Evolutionary conservation across 2,113 vertebrate species (phyloP), one percentile per base, ranked within the genome.

Genomic region (Malurus elegans): DNA sequence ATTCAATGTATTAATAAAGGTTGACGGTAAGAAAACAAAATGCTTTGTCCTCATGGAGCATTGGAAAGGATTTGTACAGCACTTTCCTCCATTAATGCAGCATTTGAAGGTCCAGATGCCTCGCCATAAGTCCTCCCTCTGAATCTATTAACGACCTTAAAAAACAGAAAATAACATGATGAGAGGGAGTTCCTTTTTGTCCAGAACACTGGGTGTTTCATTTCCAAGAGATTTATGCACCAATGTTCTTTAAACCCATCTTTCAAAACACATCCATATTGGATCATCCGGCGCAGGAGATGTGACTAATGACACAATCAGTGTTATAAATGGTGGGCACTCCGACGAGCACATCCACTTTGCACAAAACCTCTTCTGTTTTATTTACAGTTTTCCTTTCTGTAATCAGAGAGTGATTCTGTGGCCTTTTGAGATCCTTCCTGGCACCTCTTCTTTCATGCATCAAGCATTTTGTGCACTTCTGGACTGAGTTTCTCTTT

Each of bases 261-360:
- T 95, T 97, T 98, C 97, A 97, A 91, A 97, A 95, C 56, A 57
- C 61, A 45, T 96, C 62, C 36, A 47, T 96, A 96, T 96, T 97
- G 95, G 84, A 97, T 96, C 87, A 96, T 72, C 78, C 0, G 4
- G 89, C 73, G 72, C 96, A 60, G 85, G 58, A 51, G 57, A 86
- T 80, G 40, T 98, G 97, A 98, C 84, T 97, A 95, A 98, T 97
- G 94, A 56, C 61, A 88, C 93, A 82, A 97, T 96, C 97, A 96
- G 71, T 45, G 32, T 96, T 96, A 96, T 75, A 96, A 96, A 97
- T 97, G 76, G 66, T 86, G 74, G 70, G 64, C 83, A 75, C 31
- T 50, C 47, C 1, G 18, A 91, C 86, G 85, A 89, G 88, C 58
- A 88, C 92, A 97, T 93, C 92, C 86, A 91, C 90, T 91, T 93